These are phyloP conservation scores for Mormyrus lacerda DNA, from an alignment of 2,113 vertebrate species.

Conservation along the genomic window DNA sequence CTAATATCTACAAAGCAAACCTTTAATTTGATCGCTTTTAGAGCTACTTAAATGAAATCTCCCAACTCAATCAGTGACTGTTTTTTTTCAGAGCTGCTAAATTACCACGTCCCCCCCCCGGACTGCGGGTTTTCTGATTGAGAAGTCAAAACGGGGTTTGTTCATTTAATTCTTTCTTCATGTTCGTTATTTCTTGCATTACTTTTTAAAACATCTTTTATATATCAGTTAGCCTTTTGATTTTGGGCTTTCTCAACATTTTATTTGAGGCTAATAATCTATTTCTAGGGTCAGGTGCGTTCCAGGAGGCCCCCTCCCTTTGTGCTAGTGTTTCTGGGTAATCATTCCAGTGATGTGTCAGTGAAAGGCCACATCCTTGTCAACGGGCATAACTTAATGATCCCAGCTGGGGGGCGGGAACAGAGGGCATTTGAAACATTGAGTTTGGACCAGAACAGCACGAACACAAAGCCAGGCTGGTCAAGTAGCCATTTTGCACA, in stretches of 20 bases:
- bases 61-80: slow-evolving; percentile 59
- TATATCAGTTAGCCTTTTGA: slow-evolving; percentile 61
- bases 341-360: slow-evolving; percentile 26
- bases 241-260: slow-evolving; percentile 30
- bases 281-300: slow-evolving; percentile 2
- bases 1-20: slow-evolving; percentile 73
- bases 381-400: slow-evolving; percentile 29
- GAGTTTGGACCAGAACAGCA: not conserved
- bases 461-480: slow-evolving; percentile 6
- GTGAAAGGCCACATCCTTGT: slow-evolving; percentile 26
- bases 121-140: slow-evolving; percentile 58
- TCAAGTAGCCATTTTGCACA: not conserved
- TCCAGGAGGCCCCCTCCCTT: not conserved
- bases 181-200: not conserved
- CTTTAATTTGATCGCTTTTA: slow-evolving; percentile 79
- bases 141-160: slow-evolving; percentile 42
- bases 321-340: not conserved
- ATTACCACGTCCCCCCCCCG: slow-evolving; percentile 61
- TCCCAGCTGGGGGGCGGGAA: not conserved
- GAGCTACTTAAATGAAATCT: slow-evolving; percentile 71
- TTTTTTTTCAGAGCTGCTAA: slow-evolving; percentile 66
- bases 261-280: slow-evolving; percentile 16
- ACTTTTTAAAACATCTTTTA: slow-evolving; percentile 35
- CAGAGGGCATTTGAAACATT: not conserved
- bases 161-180: slow-evolving; percentile 23